phyloP scores from a whole-genome alignment of 2,797 vertebrate genomes.

The Acrossocheilus wenchowensis region DNA sequence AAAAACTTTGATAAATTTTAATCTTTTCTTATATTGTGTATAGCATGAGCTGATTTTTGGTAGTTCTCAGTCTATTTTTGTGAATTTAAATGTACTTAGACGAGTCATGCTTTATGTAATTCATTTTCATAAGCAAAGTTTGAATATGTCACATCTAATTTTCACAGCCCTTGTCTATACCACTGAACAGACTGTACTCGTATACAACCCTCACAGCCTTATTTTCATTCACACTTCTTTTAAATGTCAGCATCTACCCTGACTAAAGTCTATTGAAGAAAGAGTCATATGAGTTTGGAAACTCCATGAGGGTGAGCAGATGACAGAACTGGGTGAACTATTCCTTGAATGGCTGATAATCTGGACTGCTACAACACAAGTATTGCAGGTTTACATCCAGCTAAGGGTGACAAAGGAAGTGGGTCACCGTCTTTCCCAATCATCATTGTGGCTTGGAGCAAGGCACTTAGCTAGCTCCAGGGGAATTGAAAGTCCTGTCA shows the following conservation, averaged over 20 bases:
- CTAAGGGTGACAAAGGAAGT: constrained; percentile 16
- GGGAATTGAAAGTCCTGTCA: constrained; percentile 24
- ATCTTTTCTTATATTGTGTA: neutral
- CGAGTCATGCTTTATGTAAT: neutral
- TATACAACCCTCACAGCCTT: neutral
- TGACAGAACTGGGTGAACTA: neutral
- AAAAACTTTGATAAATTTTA: neutral
- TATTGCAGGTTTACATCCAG: neutral
- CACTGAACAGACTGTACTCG: neutral
- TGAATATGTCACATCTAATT: neutral
- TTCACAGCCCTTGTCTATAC: neutral
- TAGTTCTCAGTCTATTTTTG: neutral
- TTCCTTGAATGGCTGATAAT: constrained; percentile 6
- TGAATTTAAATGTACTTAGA: neutral
- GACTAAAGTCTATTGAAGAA: neutral
- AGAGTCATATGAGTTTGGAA: neutral
- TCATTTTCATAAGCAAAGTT: neutral
- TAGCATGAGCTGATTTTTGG: neutral
- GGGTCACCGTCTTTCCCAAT: constrained; percentile 5
- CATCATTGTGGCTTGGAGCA: neutral
- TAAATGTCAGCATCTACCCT: neutral
- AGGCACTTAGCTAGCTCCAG: constrained; percentile 3
- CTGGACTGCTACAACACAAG: neutral
- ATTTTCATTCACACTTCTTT: neutral
- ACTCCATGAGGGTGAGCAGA: neutral